Percentiles rank a stretch among this genome's conserved stretches.
phyloP scores from a whole-genome alignment of 2,113 vertebrate genomes.

The Oxygymnocypris stewartii region DNA sequence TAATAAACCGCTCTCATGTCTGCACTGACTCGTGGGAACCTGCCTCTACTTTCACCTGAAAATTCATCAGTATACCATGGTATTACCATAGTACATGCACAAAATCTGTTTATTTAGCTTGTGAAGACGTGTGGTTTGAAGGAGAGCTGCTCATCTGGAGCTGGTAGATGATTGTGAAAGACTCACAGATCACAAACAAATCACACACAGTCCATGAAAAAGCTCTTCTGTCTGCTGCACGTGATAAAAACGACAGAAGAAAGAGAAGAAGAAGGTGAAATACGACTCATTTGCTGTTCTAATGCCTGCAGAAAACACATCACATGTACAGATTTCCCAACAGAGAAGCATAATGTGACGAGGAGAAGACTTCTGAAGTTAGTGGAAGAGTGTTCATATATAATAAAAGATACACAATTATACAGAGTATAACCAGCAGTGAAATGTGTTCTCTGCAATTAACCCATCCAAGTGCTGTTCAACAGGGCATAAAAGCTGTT shows the following conservation, averaged over 20 bases:
- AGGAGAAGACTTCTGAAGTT: not conserved
- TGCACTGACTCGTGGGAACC: no score
- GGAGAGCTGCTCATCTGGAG: not conserved
- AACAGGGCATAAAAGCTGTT: not conserved
- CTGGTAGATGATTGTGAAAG: not conserved
- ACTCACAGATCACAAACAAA: conserved; percentile 50
- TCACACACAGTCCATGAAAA: conserved; percentile 51
- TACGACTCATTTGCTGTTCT: not conserved
- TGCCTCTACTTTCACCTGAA: not conserved
- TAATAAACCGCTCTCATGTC: not conserved
- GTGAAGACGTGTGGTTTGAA: not conserved
- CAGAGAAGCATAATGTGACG: no score
- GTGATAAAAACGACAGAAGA: conserved; percentile 37
- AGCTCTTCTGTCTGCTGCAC: not conserved
- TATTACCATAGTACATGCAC: not conserved
- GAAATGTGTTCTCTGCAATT: no score
- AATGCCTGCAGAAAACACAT: no score
- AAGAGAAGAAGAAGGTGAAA: not conserved
- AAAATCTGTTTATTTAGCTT: not conserved
- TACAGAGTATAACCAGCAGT: no score
- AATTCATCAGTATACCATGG: not conserved
- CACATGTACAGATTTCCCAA: no score
- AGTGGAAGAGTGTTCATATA: no score
- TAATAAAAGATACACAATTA: no score
- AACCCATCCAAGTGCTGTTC: not conserved